A percentile compares a stretch with the other conserved stretches of the same genome.
These are phyloP conservation scores for Squalus acanthias DNA, from an alignment of 2,797 vertebrate species.

Conservation along the genomic window DNA sequence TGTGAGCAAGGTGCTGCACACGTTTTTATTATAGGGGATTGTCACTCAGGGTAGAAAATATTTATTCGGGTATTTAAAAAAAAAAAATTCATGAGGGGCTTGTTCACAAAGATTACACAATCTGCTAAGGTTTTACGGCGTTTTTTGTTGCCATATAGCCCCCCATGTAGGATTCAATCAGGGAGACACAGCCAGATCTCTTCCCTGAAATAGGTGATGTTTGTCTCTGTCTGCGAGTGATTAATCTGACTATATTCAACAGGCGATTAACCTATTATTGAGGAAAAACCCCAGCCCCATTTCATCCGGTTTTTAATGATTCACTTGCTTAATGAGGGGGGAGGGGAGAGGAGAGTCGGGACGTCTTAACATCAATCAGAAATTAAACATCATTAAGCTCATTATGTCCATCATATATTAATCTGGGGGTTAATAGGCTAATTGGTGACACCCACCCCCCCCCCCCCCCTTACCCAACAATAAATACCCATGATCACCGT, in stretches of 20 bases:
- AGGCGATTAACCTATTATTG: conserved; percentile 15
- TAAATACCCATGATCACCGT: neutral
- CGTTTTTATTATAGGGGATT: neutral
- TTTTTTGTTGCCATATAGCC: too few relatives aligned
- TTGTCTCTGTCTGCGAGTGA: neutral
- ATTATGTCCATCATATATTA: conserved; percentile 22
- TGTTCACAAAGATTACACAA: neutral
- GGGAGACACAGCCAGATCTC: neutral
- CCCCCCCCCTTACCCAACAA: neutral
- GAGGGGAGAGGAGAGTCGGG: neutral
- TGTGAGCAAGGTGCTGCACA: too few relatives aligned
- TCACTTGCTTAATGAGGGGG: conserved; percentile 9
- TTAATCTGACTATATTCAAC: conserved; percentile 6
- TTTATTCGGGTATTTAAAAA: neutral
- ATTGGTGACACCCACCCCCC: neutral
- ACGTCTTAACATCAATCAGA: conserved; percentile 17
- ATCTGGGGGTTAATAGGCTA: conserved; percentile 23
- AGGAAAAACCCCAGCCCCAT: neutral
- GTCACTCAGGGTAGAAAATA: neutral
- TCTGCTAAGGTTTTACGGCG: neutral
- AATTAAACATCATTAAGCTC: conserved; percentile 27
- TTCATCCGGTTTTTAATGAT: conserved; percentile 17
- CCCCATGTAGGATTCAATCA: neutral
- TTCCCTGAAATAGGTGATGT: neutral
- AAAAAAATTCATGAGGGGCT: too few relatives aligned